Conservation (phyloP, 2,888 invertebrate genomes). For the Ischnus inquisitorius region DNA sequence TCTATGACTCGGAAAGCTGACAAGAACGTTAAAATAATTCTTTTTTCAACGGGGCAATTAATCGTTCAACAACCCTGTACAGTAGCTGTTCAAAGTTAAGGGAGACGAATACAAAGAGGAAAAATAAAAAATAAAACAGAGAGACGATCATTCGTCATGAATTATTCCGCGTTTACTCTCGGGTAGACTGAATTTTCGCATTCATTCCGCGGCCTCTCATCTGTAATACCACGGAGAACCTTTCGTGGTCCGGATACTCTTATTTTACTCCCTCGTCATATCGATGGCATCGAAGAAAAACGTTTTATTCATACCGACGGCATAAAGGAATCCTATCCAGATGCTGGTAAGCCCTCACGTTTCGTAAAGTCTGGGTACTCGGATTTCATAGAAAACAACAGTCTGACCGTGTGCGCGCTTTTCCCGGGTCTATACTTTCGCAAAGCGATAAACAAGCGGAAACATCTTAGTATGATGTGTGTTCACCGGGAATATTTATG, state of each 20-base stretch:
- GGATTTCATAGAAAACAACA: background rate
- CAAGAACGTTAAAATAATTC: background rate
- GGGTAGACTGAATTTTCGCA: background rate
- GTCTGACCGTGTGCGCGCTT: background rate
- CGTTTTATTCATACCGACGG: constrained; percentile 15
- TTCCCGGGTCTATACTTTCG: too few relatives aligned
- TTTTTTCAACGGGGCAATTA: background rate
- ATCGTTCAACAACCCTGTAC: background rate
- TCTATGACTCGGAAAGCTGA: too few relatives aligned
- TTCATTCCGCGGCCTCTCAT: constrained; percentile 25
- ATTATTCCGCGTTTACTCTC: constrained; percentile 16
- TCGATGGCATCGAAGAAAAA: background rate
- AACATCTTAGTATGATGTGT: too few relatives aligned
- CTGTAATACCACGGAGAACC: constrained; percentile 14
- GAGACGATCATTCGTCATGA: constrained; percentile 16
- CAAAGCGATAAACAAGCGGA: too few relatives aligned
- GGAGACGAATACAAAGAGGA: background rate
- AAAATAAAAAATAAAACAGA: background rate
- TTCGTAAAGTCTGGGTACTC: background rate
- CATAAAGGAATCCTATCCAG: constrained; percentile 9
- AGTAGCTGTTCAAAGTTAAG: background rate
- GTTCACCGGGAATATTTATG: too few relatives aligned
- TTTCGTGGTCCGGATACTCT: background rate
- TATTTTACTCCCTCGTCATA: background rate
- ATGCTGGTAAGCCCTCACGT: background rate